Base-by-base conservation (phyloP, 2,888 invertebrate genomes). In the Gari tellinella region DNA sequence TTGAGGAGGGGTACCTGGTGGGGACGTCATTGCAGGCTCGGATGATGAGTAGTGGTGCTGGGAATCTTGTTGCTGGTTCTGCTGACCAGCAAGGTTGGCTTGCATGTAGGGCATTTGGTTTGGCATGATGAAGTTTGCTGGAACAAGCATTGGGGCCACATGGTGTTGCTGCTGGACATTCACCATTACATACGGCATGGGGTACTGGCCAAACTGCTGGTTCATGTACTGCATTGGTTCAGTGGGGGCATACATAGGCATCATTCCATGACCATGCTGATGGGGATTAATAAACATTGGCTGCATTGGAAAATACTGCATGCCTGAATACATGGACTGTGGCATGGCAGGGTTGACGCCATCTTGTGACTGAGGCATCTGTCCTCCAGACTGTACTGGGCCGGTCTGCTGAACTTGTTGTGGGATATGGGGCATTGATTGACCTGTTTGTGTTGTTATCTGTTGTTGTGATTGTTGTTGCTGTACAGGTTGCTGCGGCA, bases 1-100 rank as follows among this genome's bases (percentile, higher is more conserved):
- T 38, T 84, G 82, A 19, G 86, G 82, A 17, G 88, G 88, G 15
- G 88, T 86, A 19, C 80, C 68, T n/a, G 88, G 88, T 25, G 86
- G 86, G 17, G 87, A 81, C 15, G 63, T 63, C 26, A 53, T 63
- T 56, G 62, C 14, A n/a, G 70, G 49, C 15, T 61, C 62, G 26
- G 63, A 56, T 4, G 62, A 43, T 43, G 61, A 14, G 19, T 38
- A 48, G 12, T 52, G 56, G 1, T 46, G 53, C 10, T 68, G 57
- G 14, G 70, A 17, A 7, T 77, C 69, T 23, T 51, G 53, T 26
- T 73, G 76, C n/a, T 72, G 72, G 37, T 53, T 43, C 51, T 69
- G 78, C 41, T 31, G 48, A 25, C 48, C 3, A 17, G 52, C 52
- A 12, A 26, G 43, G 49, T 52, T 65, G 2, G 49, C 17, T 10